Percentiles rank a stretch among this genome's conserved stretches.
Conservation (phyloP, 92 coral and sea anemone species). For the Galaxea fascicularis region DNA sequence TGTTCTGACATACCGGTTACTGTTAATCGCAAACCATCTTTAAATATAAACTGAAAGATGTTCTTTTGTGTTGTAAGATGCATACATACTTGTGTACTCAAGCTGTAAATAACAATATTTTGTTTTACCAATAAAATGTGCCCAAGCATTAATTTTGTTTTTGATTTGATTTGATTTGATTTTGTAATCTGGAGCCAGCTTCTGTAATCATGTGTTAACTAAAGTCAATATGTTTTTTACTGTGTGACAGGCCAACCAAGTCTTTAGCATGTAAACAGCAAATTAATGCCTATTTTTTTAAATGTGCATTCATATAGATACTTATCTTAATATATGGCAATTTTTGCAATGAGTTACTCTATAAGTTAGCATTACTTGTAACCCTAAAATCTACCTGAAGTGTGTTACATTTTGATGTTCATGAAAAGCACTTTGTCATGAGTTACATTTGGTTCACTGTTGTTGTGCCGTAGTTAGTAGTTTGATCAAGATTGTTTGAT, state of each 20-base stretch:
- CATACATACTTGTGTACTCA: slow-evolving; percentile 18
- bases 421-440: neutral
- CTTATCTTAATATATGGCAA: neutral
- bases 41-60: neutral
- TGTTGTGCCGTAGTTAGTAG: slow-evolving; percentile 5
- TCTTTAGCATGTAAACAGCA: slow-evolving; percentile 14
- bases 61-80: slow-evolving; percentile 7
- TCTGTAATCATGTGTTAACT: neutral
- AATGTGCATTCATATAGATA: neutral
- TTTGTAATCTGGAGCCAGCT: slow-evolving; percentile 9
- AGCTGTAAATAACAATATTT: slow-evolving; percentile 40
- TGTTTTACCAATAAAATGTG: slow-evolving; percentile 44
- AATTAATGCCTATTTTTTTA: neutral
- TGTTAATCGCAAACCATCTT: neutral
- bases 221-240: slow-evolving; percentile 5
- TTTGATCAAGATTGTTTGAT: no score
- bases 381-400: neutral
- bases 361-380: neutral
- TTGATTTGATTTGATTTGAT: slow-evolving; percentile 18
- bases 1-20: neutral
- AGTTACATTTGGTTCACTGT: neutral
- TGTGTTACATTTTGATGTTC: neutral
- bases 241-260: slow-evolving; percentile 54
- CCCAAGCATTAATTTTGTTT: slow-evolving; percentile 26
- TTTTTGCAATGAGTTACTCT: no score